Base-by-base conservation (phyloP, 2,797 vertebrate species). In the Chanos chanos region DNA sequence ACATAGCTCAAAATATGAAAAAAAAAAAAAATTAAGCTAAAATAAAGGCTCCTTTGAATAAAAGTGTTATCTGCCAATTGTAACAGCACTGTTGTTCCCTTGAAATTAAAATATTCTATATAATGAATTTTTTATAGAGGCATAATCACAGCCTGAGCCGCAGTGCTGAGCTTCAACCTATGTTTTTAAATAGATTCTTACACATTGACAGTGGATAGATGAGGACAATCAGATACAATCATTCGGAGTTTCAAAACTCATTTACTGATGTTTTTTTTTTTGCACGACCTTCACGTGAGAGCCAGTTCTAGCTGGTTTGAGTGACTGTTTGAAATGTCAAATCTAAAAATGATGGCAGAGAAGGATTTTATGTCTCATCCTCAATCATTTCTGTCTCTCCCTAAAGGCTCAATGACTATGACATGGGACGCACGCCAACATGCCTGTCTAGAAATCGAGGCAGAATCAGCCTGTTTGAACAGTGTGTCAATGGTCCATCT, bases 341-440 rank as follows among this genome's bases (percentile, higher is more conserved):
- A 36, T 72, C 73, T 81, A 77, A 75, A 78, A 75, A 68, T 66
- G 74, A 59, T 50, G 25, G 57, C 50, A 57, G 44, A 55, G 49
- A 70, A 37, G 54, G 54, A 68, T 62, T 41, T n/a, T 57, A 25
- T 73, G 61, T 61, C 44, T 75, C 73, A 74, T 77, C 56, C 22
- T 58, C 47, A n/a, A 31, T 59, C 19, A 52, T 30, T 47, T 5
- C 15, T n/a, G 54, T 45, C 34, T 44, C 18, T 43, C 12, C 27
- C 48, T 39, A 19, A 47, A 36, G 31, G 48, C 44, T 15, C 52
- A 41, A 61, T 54, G 50, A 58, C 61, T 57, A 12, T 31, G 45
- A 49, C 56, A 45, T 25, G 15, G 49, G 51, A 37, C 44, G 31
- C 12, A 25, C 41, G 59, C 68, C 52, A 61, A 22, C 45, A 34